Evolutionary conservation across 2,797 vertebrate genomes (phyloP).

Genomic region (Gorsachius magnificus): DNA sequence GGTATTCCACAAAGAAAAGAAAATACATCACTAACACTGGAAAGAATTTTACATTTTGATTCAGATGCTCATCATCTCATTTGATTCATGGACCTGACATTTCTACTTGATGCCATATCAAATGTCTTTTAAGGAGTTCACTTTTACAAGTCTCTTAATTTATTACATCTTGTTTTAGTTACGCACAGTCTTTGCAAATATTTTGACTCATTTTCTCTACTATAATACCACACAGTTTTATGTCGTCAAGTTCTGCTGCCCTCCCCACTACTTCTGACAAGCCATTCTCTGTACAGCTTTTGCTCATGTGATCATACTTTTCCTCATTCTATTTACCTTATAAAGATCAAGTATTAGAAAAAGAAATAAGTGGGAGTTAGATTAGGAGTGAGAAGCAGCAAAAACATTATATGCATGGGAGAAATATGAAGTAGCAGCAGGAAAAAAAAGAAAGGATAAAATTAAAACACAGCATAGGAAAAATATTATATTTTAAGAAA

Average conservation of each 20-base stretch:
- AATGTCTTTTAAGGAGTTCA: constrained; percentile 16
- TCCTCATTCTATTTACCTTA: not conserved
- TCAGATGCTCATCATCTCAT: not conserved
- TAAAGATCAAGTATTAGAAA: not conserved
- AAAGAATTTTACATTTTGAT: not conserved
- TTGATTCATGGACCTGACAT: constrained; percentile 21
- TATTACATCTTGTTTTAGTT: constrained; percentile 3
- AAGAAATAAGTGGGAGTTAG: not conserved
- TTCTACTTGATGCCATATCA: not conserved
- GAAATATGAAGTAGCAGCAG: not conserved
- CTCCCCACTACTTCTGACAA: not conserved
- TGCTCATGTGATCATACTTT: not conserved
- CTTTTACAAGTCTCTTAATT: not conserved
- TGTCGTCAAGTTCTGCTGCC: not conserved
- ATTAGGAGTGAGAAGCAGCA: not conserved
- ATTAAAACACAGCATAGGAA: not conserved
- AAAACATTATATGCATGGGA: not conserved
- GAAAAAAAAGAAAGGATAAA: not conserved
- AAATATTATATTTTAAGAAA: not conserved
- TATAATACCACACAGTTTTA: not conserved
- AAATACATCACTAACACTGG: not conserved
- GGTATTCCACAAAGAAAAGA: not conserved
- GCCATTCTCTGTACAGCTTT: not conserved
- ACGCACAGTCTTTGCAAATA: not conserved
- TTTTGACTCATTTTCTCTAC: not conserved